Percentiles rank a stretch among this genome's conserved stretches.
Evolutionary conservation across 2,113 vertebrate species (phyloP).

Genomic region (Mormoops blainvillei): DNA sequence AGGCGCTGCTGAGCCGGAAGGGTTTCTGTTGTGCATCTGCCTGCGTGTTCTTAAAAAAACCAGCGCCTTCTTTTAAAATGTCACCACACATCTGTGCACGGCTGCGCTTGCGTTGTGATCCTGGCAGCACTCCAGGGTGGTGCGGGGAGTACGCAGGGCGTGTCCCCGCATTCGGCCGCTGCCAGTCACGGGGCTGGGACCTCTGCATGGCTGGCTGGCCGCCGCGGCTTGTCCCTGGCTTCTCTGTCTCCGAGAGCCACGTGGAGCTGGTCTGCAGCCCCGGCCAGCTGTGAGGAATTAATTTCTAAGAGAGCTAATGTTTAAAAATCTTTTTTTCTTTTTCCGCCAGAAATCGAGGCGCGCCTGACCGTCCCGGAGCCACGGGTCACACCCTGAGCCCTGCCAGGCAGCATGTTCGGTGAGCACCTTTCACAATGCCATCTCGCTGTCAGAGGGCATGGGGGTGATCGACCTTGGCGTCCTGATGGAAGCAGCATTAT

Average conservation of each 20-base stretch:
- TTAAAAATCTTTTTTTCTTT: slow-evolving; percentile 35
- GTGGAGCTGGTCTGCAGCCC: not conserved
- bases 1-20: not conserved
- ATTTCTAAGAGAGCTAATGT: slow-evolving; percentile 36
- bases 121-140: not conserved
- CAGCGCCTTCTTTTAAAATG: not conserved
- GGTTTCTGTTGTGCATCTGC: slow-evolving; percentile 5
- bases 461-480: slow-evolving; percentile 76
- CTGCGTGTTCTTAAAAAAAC: not conserved
- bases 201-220: not conserved
- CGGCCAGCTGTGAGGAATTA: slow-evolving; percentile 44
- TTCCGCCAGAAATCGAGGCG: not conserved
- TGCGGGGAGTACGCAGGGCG: rapidly evolving
- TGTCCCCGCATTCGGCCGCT: not conserved
- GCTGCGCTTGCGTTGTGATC: not conserved
- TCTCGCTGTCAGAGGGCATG: slow-evolving; percentile 67
- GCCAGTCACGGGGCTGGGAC: not conserved
- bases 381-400: not conserved
- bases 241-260: not conserved
- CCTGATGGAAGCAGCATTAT: slow-evolving; percentile 78
- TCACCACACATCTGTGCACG: not conserved
- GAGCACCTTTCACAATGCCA: slow-evolving; percentile 64
- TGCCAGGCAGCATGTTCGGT: slow-evolving; percentile 51
- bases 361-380: not conserved
- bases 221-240: not conserved